Conservation (phyloP, 1,140 invertebrate genomes). For the Drosophila truncata region DNA sequence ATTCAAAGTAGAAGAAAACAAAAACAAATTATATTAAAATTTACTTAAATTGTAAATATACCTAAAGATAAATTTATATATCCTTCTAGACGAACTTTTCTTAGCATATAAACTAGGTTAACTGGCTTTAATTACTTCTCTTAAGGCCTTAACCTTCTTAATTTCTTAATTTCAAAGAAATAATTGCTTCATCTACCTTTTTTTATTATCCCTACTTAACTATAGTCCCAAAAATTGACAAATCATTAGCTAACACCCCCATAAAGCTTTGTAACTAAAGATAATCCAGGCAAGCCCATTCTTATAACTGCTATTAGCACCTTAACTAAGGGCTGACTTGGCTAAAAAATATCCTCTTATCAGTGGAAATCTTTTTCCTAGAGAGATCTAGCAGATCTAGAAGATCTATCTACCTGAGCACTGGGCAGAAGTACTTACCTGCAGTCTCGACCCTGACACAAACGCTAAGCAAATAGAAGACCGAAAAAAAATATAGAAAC, state of each 20-base stretch:
- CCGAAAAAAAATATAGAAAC: slow-evolving; percentile 5
- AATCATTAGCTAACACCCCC: slow-evolving; percentile 6
- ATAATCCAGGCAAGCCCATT: not conserved
- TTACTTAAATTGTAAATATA: too few species aligned
- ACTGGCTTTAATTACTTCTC: not conserved
- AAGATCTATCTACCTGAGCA: slow-evolving; percentile 29
- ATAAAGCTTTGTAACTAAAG: slow-evolving; percentile 13
- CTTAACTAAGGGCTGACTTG: slow-evolving; percentile 1
- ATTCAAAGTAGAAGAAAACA: too few species aligned
- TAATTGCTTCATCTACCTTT: not conserved
- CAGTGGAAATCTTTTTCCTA: slow-evolving; percentile 1
- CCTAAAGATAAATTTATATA: too few species aligned
- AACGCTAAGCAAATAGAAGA: slow-evolving; percentile 26
- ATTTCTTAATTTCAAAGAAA: not conserved
- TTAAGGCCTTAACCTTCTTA: too few species aligned
- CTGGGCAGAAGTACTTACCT: slow-evolving; percentile 22
- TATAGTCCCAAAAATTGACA: slow-evolving; percentile 11
- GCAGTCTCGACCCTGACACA: slow-evolving; percentile 28
- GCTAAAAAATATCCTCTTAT: slow-evolving; percentile 20
- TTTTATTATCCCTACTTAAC: not conserved
- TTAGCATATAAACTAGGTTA: not conserved
- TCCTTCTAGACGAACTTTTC: too few species aligned
- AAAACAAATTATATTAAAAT: too few species aligned
- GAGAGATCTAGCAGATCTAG: not conserved
- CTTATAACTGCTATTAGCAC: slow-evolving; percentile 9